phyloP scores from a whole-genome alignment of 30 jellyfish, hydroid and myxozoan species.

The Rhopilema esculentum region DNA sequence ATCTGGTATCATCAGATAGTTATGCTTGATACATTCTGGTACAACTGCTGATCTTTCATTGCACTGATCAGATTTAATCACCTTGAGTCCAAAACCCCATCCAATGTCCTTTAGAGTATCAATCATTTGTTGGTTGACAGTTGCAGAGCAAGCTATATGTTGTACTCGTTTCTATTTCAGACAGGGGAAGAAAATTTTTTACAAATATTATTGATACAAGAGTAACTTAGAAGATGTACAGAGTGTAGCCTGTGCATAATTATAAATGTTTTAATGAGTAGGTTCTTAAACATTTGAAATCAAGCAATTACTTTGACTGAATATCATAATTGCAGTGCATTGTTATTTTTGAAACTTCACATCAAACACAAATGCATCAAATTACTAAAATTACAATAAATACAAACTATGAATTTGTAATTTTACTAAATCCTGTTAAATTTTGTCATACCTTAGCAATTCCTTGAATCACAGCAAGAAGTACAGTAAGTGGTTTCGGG shows the following conservation, averaged over 20 bases:
- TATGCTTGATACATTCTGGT: slow-evolving; percentile 80
- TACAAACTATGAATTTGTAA: neutral
- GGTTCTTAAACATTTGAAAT: no score
- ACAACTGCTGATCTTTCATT: slow-evolving; percentile 39
- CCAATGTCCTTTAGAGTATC: slow-evolving; percentile 77
- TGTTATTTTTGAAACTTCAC: no score
- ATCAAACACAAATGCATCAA: no score
- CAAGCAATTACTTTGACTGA: no score
- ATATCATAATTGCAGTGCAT: no score
- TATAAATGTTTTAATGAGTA: no score
- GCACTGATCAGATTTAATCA: slow-evolving; percentile 56
- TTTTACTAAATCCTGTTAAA: no score
- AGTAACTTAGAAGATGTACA: no score
- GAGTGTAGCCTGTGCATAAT: no score
- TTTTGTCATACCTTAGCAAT: slow-evolving; percentile 56
- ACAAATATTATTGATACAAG: no score
- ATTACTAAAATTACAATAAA: neutral
- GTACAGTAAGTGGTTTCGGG: slow-evolving; percentile 77
- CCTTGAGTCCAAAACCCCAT: slow-evolving; percentile 57
- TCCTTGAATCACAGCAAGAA: slow-evolving; percentile 71
- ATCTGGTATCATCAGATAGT: slow-evolving; percentile 57
- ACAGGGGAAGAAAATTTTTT: neutral
- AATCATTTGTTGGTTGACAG: slow-evolving; percentile 65
- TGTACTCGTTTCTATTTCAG: slow-evolving; percentile 66
- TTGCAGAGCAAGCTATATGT: slow-evolving; percentile 92